Evolutionary conservation across 2,888 invertebrate genomes (phyloP).

Genomic region (Spialia ferax): DNA sequence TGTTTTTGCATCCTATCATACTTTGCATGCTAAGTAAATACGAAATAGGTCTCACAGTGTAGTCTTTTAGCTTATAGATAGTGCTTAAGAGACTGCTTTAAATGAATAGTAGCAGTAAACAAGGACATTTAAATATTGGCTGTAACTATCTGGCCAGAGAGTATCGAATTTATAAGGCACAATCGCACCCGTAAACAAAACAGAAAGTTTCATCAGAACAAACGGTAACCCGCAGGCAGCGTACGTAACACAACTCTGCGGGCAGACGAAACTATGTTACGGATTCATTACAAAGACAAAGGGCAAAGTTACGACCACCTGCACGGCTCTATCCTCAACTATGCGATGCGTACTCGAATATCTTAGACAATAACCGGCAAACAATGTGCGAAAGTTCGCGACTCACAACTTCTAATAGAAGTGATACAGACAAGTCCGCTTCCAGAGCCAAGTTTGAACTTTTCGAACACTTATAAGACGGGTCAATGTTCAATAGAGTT

Average conservation of each 20-base stretch:
- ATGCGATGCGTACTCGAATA: conserved; percentile 48
- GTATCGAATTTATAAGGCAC: conserved; percentile 21
- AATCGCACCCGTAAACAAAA: conserved; percentile 41
- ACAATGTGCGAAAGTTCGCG: conserved; percentile 42
- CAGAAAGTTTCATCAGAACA: conserved; percentile 49
- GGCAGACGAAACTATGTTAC: conserved; percentile 49
- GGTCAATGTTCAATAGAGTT: conserved; percentile 45
- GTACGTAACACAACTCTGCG: conserved; percentile 43
- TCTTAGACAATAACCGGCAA: conserved; percentile 43
- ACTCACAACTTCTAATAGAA: conserved; percentile 43
- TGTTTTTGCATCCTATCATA: conserved; percentile 17
- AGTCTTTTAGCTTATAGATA: neutral
- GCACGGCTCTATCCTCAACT: conserved; percentile 48
- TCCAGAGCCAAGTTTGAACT: conserved; percentile 39
- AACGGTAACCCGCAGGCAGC: conserved; percentile 41
- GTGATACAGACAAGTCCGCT: conserved; percentile 43
- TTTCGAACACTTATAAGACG: conserved; percentile 45
- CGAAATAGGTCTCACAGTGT: neutral
- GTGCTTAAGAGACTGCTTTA: neutral
- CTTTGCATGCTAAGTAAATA: neutral
- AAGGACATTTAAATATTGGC: neutral
- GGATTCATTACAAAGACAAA: conserved; percentile 54
- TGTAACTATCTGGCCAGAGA: conserved; percentile 2
- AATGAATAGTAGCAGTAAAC: neutral
- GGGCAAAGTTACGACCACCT: conserved; percentile 52